A percentile compares a stretch with the other conserved stretches of the same genome.
phyloP scores from a whole-genome alignment of 2,113 vertebrate genomes.

The Lophochroa leadbeateri region DNA sequence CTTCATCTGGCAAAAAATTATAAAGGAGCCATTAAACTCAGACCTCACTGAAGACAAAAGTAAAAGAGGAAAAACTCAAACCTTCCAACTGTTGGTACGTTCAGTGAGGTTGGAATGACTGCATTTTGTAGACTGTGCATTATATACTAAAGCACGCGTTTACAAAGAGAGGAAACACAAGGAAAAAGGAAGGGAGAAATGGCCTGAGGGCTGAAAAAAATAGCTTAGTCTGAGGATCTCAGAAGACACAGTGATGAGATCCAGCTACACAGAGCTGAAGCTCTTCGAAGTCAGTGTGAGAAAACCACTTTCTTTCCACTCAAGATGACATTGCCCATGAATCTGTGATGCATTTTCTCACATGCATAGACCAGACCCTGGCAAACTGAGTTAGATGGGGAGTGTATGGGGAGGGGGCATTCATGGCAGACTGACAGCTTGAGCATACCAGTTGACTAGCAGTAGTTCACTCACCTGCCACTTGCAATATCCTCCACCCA shows the following conservation, averaged over 20 bases:
- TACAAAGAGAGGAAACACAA: background rate
- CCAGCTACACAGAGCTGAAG: background rate
- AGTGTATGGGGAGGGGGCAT: background rate
- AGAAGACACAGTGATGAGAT: background rate
- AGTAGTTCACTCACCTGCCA: slow-evolving; percentile 11
- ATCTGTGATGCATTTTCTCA: background rate
- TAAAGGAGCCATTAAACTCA: background rate
- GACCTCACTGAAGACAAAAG: background rate
- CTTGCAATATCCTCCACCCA: background rate
- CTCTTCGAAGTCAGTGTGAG: background rate
- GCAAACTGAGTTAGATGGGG: background rate
- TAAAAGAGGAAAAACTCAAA: background rate
- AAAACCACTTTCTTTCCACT: background rate
- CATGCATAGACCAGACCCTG: background rate
- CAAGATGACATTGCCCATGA: background rate
- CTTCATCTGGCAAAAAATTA: background rate
- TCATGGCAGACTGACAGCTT: background rate
- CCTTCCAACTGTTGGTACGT: background rate
- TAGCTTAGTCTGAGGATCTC: background rate
- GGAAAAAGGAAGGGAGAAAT: background rate
- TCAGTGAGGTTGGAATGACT: background rate
- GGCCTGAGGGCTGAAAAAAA: background rate
- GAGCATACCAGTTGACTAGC: background rate
- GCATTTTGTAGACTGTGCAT: background rate
- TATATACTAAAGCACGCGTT: background rate